A percentile compares a stretch with the other conserved stretches of the same genome.
Evolutionary conservation across 2,113 vertebrate genomes (phyloP).

Genomic region (Aramus guarauna): DNA sequence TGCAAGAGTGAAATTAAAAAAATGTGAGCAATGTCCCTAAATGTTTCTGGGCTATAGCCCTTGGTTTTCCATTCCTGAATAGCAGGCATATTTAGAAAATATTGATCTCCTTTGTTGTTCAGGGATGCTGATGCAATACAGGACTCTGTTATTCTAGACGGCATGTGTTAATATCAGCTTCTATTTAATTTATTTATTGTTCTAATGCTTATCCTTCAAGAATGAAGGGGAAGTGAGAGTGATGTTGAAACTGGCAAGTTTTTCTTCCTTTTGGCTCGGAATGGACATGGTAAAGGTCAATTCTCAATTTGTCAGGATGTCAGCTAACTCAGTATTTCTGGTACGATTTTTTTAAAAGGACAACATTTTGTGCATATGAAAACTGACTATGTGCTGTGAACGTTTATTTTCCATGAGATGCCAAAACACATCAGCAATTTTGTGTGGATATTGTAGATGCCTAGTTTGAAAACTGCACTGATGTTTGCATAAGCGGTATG

Average conservation of each 20-base stretch:
- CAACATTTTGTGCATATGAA: background rate
- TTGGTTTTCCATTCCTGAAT: constrained; percentile 21
- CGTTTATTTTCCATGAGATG: background rate
- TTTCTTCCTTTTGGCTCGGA: constrained; percentile 42
- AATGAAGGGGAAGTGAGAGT: constrained; percentile 35
- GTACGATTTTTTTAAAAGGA: background rate
- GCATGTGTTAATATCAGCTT: background rate
- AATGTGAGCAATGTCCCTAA: background rate
- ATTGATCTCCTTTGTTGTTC: constrained; percentile 22
- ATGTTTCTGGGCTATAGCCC: background rate
- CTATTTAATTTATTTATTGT: constrained; percentile 43
- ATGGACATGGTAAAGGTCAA: constrained; percentile 26
- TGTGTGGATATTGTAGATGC: background rate
- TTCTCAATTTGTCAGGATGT: constrained; percentile 32
- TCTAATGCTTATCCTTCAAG: constrained; percentile 44
- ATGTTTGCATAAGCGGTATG: background rate
- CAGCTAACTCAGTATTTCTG: background rate
- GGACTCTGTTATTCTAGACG: background rate
- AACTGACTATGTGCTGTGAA: background rate
- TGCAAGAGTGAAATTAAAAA: background rate
- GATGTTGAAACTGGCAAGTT: constrained; percentile 48
- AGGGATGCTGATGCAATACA: constrained; percentile 12
- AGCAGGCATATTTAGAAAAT: constrained; percentile 27
- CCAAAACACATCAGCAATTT: background rate
- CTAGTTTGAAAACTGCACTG: background rate